Evolutionary conservation across 2,888 invertebrate species (phyloP), one percentile per base, ranked within the genome.

Genomic region (Antheraea assamensis): DNA sequence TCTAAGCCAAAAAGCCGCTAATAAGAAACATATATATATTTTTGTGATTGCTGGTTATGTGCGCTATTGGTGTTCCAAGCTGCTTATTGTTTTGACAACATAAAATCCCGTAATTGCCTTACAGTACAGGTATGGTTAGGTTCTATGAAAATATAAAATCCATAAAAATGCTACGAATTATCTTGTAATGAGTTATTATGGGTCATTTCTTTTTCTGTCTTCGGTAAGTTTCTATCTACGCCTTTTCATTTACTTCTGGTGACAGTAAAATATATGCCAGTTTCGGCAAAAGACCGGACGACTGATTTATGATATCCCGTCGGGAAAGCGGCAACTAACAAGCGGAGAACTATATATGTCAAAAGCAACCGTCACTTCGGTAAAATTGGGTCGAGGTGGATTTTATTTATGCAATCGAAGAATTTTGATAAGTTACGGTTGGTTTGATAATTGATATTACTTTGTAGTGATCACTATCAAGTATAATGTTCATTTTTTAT

Each of bases 261-360:
- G 91, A 90, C 90, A 89, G 83, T 87, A 85, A 90, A 88, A 88
- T 87, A 91, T 90, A 82, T 85, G 87, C 83, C 86, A 86, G 85
- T 82, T 82, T 78, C 75, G 70, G 73, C 61, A 76, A 72, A 76
- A 70, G 78, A 78, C 71, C 68, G 73, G 75, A 61, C 72, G 71
- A 71, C 80, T 88, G 87, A 90, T 88, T 88, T 85, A 89, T 88
- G 80, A 79, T 79, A 73, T 74, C 73, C 76, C 68, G 76, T 72
- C 73, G 74, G 75, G 75, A 73, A 78, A 75, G 78, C 77, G 76
- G 71, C 74, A 78, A 76, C 79, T 83, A 84, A 84, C 82, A 81
- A 83, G 82, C 76, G 75, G 55, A 68, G 68, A 71, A 74, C 77
- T 77, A 64, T 64, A 64, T 64, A 80, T 78, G 77, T 78, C 78